phyloP scores from a whole-genome alignment of 2,797 vertebrate genomes.

The Xiphophorus birchmanni region DNA sequence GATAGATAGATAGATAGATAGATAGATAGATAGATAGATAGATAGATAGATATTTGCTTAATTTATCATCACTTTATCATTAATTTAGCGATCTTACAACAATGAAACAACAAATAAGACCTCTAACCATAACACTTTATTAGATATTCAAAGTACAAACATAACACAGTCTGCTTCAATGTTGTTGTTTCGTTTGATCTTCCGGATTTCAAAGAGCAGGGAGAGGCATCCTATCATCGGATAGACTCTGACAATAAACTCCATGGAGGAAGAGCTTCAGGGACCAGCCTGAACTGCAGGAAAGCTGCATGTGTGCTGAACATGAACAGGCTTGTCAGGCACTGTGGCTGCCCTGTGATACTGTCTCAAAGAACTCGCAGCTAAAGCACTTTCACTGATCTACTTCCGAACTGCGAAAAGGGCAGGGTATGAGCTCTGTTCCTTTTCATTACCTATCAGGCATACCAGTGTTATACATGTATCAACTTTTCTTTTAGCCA shows the following conservation, averaged over 20 bases:
- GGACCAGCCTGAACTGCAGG: conserved; percentile 72
- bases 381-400: conserved; percentile 66
- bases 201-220: conserved; percentile 72
- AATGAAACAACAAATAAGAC: conserved; percentile 60
- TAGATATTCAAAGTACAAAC: conserved; percentile 74
- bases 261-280: conserved; percentile 76
- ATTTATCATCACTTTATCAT: conserved; percentile 34
- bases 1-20: conserved; percentile 11
- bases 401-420: conserved; percentile 62
- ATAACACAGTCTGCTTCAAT: conserved; percentile 63
- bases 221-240: conserved; percentile 62
- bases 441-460: conserved; percentile 52
- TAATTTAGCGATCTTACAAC: conserved; percentile 52
- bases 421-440: conserved; percentile 54
- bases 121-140: conserved; percentile 67
- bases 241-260: conserved; percentile 74
- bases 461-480: conserved; percentile 21
- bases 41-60: not conserved
- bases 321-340: conserved; percentile 70
- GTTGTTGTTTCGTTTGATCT: conserved; percentile 76
- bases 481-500: conserved; percentile 33
- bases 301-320: conserved; percentile 68
- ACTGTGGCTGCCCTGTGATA: conserved; percentile 62
- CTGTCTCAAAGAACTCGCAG: conserved; percentile 65
- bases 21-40: conserved; percentile 9